Base-by-base conservation (phyloP, 2,113 vertebrate genomes). In the Coracopsis vasa region DNA sequence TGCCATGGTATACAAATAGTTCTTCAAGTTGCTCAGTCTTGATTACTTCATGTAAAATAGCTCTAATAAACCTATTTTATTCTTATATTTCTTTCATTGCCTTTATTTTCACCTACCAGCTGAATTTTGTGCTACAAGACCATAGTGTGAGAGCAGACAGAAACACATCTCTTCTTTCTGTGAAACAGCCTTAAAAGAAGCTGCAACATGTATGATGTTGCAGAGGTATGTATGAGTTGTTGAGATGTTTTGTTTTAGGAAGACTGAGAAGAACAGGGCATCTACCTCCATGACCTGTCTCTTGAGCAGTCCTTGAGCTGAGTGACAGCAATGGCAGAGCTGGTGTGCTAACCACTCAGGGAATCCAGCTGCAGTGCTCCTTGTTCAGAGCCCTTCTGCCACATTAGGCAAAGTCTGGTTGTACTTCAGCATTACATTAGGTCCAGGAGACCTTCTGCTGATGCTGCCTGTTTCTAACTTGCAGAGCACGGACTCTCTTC, bases 1-100 rank as follows among this genome's bases (percentile, higher is more conserved):
- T 93, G 89, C 88, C 69, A 50, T 90, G 54, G 74, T 95, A 77
- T 84, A 81, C 13, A 95, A 89, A 80, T 86, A 92, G 94, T 91
- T 95, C 94, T 65, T 96, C 45, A 78, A 90, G 75, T 91, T 86
- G 83, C 91, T 95, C 12, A 1, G 54, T 96, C 79, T 94, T 92
- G 72, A 94, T 90, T 92, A 78, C 73, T 85, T 90, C 81, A 91
- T 97, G 86, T 97, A 96, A 97, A 95, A 94, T 86, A 96, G 96
- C 91, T 91, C 92, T 92, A 98, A 98, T 98, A 98, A 98, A 98
- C 85, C 51, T 71, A 96, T 97, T 98, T 97, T 97, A 88, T 98
- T 98, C 97, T 97, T 98, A 97, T 5, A 74, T 80, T 79, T 88
- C 84, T 96, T 93, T 83, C 71, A 94, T 35, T 90, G 79, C 84